Evolutionary conservation across 2,113 vertebrate species (phyloP).

Genomic region (Ochotona curzoniae): DNA sequence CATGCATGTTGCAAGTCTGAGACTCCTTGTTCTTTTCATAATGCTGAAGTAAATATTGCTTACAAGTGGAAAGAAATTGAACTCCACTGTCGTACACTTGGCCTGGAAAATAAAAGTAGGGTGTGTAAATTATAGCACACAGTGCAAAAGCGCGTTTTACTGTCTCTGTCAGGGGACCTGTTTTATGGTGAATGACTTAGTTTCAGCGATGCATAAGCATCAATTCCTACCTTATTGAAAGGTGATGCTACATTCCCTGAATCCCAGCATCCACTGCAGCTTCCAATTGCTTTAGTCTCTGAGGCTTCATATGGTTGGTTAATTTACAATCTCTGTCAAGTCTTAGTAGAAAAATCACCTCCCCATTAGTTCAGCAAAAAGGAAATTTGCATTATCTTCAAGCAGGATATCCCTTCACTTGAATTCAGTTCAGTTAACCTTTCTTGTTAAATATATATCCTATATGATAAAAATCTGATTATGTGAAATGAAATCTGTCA

Average conservation of each 20-base stretch:
- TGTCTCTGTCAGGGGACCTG: neutral
- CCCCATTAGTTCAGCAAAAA: slow-evolving; percentile 58
- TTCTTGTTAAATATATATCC: slow-evolving; percentile 66
- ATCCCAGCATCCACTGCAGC: neutral
- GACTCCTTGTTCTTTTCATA: neutral
- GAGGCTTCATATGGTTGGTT: slow-evolving; percentile 26
- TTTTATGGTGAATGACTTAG: slow-evolving; percentile 10
- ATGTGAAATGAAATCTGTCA: slow-evolving; percentile 51
- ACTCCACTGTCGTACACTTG: neutral
- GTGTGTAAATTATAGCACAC: slow-evolving; percentile 35
- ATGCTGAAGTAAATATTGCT: neutral
- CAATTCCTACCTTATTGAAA: slow-evolving; percentile 55
- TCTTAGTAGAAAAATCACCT: slow-evolving; percentile 36
- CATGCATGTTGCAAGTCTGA: neutral
- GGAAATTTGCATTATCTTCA: slow-evolving; percentile 37
- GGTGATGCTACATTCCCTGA: neutral
- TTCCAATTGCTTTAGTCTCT: slow-evolving; percentile 15
- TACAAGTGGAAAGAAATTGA: neutral
- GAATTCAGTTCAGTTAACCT: slow-evolving; percentile 38
- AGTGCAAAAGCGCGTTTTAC: neutral
- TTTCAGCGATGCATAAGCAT: neutral
- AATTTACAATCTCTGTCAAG: slow-evolving; percentile 54
- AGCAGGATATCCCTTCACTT: neutral
- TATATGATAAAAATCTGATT: slow-evolving; percentile 62
- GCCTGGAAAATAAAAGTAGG: neutral